Base-by-base conservation (phyloP, 2,797 vertebrate genomes). In the Ctenosaura bakeri region DNA sequence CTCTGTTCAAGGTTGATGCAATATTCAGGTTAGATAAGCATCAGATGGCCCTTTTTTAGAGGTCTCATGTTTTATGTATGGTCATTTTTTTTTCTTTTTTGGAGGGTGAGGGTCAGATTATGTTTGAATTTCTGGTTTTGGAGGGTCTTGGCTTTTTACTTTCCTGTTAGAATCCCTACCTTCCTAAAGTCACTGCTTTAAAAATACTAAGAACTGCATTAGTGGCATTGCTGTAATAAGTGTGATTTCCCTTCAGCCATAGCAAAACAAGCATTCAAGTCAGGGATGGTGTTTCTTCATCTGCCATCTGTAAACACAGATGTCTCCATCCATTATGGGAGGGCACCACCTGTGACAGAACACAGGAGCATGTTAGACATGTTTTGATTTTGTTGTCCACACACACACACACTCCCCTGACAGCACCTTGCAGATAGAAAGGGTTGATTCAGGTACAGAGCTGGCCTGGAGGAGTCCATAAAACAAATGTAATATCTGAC, bases 31-130 rank as follows among this genome's bases (percentile, higher is more conserved):
- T 91, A 95, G 91, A 95, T 94, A 94, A 94, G 91, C 84, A 92
- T 96, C 91, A 94, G 87, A 81, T 76, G 74, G 46, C 92, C 42
- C 89, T 90, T 85, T 93, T 96, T 95, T 93, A 91, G 94, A 96
- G 93, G 86, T 77, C 64, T 93, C 93, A 94, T 95, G 88, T 92
- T 96, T 97, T 96, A 96, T 96, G 96, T 89, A 95, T 94, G 81
- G 87, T 91, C 94, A 92, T 95, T 96, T 95, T 95, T 95, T 90
- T 92, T 90, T 88, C 38, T 69, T 32, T 69, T 32, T 69, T 29
- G 29, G 66, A 26, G 16, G 32, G 13, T 38, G 32, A 24, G 42
- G 16, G 3, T 32, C 18, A 4, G 2, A 26, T 76, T 78, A 26
- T 52, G 52, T 50, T 42, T 32, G 3, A 6, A 1, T n/a, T 56